Conservation (phyloP, 92 coral and sea anemone genomes). For the Virgularia gustaviana region DNA sequence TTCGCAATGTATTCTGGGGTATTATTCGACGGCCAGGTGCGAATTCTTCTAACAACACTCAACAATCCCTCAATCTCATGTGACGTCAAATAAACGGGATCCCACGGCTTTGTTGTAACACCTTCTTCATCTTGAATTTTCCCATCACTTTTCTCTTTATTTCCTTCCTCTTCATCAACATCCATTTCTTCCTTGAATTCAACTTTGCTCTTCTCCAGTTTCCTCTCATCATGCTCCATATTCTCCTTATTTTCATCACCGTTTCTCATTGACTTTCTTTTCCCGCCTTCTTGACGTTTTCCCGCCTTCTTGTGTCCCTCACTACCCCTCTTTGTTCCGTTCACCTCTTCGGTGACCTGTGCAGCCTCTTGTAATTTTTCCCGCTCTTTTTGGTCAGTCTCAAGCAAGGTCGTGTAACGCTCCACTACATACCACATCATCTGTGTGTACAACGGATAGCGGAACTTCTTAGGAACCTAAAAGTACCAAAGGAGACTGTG, state of each 20-base stretch:
- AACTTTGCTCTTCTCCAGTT: slow-evolving; percentile 17
- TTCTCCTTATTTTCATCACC: slow-evolving; percentile 51
- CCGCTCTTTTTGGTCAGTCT: slow-evolving; percentile 57
- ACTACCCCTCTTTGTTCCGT: slow-evolving; percentile 13
- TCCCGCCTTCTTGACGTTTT: neutral
- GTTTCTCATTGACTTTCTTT: slow-evolving; percentile 26
- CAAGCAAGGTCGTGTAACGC: slow-evolving; percentile 66
- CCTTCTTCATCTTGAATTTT: slow-evolving; percentile 33
- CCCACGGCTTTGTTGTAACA: slow-evolving; percentile 61
- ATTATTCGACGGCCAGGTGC: slow-evolving; percentile 73
- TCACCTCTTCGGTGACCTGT: slow-evolving; percentile 10
- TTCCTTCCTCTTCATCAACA: slow-evolving; percentile 36
- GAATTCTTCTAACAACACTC: slow-evolving; percentile 62
- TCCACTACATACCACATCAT: slow-evolving; percentile 95
- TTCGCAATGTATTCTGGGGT: slow-evolving; percentile 54
- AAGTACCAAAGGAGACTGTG: neutral
- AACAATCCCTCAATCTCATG: slow-evolving; percentile 63
- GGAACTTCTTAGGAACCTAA: slow-evolving; percentile 95
- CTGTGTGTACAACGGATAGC: slow-evolving; percentile 80
- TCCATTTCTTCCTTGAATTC: neutral
- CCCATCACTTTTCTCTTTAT: slow-evolving; percentile 39
- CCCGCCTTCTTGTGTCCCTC: slow-evolving; percentile 6
- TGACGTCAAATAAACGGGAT: slow-evolving; percentile 73
- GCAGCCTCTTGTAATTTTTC: slow-evolving; percentile 23
- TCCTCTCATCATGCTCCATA: slow-evolving; percentile 8